Conservation (phyloP, 1,140 invertebrate species). For the Oscheius sp. region DNA sequence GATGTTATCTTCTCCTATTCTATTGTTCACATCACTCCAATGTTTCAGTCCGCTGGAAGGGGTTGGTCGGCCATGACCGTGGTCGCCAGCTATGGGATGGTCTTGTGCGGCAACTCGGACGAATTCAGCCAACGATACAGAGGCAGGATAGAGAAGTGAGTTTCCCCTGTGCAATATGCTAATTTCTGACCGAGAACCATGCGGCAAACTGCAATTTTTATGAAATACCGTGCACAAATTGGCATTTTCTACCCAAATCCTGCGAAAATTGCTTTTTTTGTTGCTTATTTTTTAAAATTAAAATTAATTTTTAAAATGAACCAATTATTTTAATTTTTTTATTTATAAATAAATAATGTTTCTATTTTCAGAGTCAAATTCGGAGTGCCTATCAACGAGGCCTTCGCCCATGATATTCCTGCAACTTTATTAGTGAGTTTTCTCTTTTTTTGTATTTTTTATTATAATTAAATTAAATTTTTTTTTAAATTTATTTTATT, state of each 20-base stretch:
- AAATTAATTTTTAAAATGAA: slow-evolving; percentile 12
- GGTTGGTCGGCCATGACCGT: slow-evolving; percentile 47
- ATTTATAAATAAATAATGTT: background rate
- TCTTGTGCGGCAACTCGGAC: slow-evolving; percentile 56
- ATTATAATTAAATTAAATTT: too few species aligned
- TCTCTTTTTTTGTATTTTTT: slow-evolving; percentile 30
- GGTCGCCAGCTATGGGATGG: slow-evolving; percentile 55
- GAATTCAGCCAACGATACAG: slow-evolving; percentile 58
- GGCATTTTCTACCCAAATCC: background rate
- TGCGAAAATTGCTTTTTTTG: background rate
- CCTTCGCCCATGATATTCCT: slow-evolving; percentile 60
- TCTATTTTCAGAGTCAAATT: slow-evolving; percentile 56
- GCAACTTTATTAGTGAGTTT: slow-evolving; percentile 53
- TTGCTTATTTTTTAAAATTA: slow-evolving; percentile 22
- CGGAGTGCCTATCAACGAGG: slow-evolving; percentile 57
- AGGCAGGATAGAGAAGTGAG: slow-evolving; percentile 58
- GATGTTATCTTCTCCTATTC: background rate
- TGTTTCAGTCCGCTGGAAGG: too few species aligned
- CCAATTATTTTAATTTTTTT: slow-evolving; percentile 28
- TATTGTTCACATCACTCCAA: too few species aligned
- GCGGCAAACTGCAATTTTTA: background rate
- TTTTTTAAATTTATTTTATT: too few species aligned
- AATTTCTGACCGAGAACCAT: background rate
- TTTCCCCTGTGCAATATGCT: background rate
- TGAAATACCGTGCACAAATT: background rate